Evolutionary conservation across 2,113 vertebrate genomes (phyloP), one percentile per base, ranked within the genome.

Genomic region (Hippoglossus stenolepis): DNA sequence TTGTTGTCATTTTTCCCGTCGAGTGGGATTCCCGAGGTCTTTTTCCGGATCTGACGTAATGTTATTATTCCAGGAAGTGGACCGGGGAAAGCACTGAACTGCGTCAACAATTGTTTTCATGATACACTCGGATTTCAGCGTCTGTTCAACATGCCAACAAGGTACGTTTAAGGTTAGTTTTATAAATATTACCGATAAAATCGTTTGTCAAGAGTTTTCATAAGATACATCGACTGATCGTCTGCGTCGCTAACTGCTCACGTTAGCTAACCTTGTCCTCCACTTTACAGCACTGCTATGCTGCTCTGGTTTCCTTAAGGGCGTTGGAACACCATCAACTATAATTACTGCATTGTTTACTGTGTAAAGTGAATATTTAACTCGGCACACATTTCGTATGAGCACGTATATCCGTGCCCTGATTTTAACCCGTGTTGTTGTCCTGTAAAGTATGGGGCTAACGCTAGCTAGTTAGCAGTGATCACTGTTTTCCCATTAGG

Each of bases 51-150:
- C 49, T 93, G 88, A 93, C 63, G 91, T 63, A 78, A 78, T 88
- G 79, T 92, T 90, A 79, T 94, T 91, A 82, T 93, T 94, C 91
- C 93, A 91, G 94, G 94, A 94, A 95, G 91, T 59, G 79, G 63
- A 58, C 26, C 62, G 59, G 86, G 86, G 90, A 82, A 86, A 92
- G 82, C 85, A 85, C 84, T 91, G 85, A 95, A 95, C 91, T 95
- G 94, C 94, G 94, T 94, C 94, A 94, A 91, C 88, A 92, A 84
- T 87, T 86, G 71, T 80, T 88, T 87, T 74, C 71, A 65, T 63
- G 38, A 83, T 81, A 81, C 53, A 28, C 77, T 85, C 60, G 56
- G 23, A 83, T 90, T 89, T 70, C 43, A 60, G 35, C 73, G 56
- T 38, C 76, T 40, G 53, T 73, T 83, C 75, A 83, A 40, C 70